A percentile compares a stretch with the other conserved stretches of the same genome.
Conservation (phyloP, 2,113 vertebrate genomes). For the Sardina pilchardus region DNA sequence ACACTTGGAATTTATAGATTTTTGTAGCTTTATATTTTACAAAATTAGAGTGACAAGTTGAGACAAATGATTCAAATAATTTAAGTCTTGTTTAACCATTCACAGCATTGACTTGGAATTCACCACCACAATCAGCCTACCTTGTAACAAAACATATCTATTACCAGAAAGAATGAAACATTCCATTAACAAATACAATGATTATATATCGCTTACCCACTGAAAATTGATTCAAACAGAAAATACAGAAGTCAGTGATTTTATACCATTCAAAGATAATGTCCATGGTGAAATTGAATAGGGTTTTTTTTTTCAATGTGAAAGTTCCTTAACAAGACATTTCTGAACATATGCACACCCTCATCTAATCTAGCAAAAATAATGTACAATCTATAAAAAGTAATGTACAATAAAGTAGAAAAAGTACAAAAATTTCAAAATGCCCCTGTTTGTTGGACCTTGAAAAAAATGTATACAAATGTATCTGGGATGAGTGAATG, state of each 20-base stretch:
- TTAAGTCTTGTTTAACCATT: not conserved
- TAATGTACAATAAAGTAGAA: not conserved
- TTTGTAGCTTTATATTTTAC: not conserved
- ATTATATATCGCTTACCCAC: too few species aligned
- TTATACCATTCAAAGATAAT: not conserved
- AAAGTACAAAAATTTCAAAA: not conserved
- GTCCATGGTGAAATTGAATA: not conserved
- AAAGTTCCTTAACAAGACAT: not conserved
- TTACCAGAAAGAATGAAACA: not conserved
- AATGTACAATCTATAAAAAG: too few species aligned
- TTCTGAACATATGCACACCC: not conserved
- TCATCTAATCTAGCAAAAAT: not conserved
- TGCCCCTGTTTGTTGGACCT: too few species aligned
- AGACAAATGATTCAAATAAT: not conserved
- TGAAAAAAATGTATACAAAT: not conserved
- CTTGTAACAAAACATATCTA: not conserved
- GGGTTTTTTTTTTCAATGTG: not conserved
- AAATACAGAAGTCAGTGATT: too few species aligned
- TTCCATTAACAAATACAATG: too few species aligned
- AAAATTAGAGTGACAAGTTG: not conserved
- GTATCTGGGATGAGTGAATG: not conserved
- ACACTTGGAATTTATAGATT: not conserved
- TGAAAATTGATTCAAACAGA: too few species aligned
- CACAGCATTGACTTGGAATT: not conserved
- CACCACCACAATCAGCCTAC: not conserved